Evolutionary conservation across 2,888 invertebrate species (phyloP), one percentile per base, ranked within the genome.

Genomic region (Plagodis pulveraria): DNA sequence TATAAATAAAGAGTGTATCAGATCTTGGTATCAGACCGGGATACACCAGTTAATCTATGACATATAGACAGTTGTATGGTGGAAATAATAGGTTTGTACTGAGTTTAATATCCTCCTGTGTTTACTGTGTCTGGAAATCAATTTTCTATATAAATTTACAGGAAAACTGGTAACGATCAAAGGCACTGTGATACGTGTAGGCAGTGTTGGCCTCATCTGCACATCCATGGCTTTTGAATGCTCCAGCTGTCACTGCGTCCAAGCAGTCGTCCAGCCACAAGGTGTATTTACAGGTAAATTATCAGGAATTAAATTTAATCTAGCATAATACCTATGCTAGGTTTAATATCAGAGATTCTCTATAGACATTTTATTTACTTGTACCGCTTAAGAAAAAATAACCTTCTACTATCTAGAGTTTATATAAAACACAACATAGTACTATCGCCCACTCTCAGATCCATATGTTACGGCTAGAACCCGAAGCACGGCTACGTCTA

Each of bases 141-240:
- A 5, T 46, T 34, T 47, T 9, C 22, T 53, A 8, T 33, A 10
- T 46, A 56, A 50, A 58, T 51, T 79, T 85, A 61, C 74, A 95
- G 96, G 95, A 6, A 96, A 96, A 84, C 81, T 98, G 66, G 95
- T 97, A 33, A 94, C 96, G 34, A 94, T 98, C 5, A 95, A 96
- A 77, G 98, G 98, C 0, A 97, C 97, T 44, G 97, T 98, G 0
- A 96, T 97, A 62, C 94, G 96, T 80, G 96, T 97, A 5, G 95
- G 97, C 11, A 95, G 95, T 75, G 94, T 96, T 0, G 96, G 96
- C 62, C 94, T 97, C 0, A 88, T 96, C 32, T 95, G 96, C 69
- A 94, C 94, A 6, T 95, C 96, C 83, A 93, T 98, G 89, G 96
- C 96, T 0, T 98, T 97, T 89, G 89, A 94, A 65, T 98, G 98